Conservation (phyloP, 2,113 vertebrate species). For the Pachyramphus minor region DNA sequence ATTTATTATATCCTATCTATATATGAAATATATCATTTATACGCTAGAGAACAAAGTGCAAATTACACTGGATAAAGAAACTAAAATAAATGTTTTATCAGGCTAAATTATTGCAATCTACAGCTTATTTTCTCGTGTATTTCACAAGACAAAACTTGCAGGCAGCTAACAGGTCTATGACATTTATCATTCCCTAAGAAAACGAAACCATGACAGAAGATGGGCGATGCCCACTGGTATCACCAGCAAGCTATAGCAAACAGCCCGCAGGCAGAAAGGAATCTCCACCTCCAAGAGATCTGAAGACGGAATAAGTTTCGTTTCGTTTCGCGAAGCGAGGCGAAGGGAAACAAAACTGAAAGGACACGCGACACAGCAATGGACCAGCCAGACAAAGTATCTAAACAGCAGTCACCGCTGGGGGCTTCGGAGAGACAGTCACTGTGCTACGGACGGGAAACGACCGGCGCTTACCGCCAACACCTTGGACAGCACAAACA, state of each 20-base stretch:
- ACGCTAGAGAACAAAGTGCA: neutral
- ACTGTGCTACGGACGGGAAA: fast-evolving
- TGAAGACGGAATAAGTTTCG: fast-evolving
- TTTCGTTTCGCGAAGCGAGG: neutral
- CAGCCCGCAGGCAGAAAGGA: fast-evolving
- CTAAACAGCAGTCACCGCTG: fast-evolving
- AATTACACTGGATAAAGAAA: neutral
- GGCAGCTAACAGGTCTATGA: neutral
- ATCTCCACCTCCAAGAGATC: neutral
- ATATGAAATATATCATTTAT: neutral
- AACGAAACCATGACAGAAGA: neutral
- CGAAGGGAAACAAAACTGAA: neutral
- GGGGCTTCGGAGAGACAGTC: neutral
- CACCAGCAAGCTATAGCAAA: neutral
- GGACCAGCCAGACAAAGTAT: fast-evolving
- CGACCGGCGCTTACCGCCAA: fast-evolving
- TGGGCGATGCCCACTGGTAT: neutral
- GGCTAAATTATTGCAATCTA: neutral
- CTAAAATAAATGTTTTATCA: neutral
- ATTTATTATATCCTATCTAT: neutral
- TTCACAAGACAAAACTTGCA: fast-evolving
- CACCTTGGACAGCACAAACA: neutral
- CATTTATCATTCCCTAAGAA: neutral
- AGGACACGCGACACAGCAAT: fast-evolving
- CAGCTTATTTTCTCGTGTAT: neutral